Evolutionary conservation across 23 tunicate genomes (phyloP).

Genomic region (Halocynthia aurantium): DNA sequence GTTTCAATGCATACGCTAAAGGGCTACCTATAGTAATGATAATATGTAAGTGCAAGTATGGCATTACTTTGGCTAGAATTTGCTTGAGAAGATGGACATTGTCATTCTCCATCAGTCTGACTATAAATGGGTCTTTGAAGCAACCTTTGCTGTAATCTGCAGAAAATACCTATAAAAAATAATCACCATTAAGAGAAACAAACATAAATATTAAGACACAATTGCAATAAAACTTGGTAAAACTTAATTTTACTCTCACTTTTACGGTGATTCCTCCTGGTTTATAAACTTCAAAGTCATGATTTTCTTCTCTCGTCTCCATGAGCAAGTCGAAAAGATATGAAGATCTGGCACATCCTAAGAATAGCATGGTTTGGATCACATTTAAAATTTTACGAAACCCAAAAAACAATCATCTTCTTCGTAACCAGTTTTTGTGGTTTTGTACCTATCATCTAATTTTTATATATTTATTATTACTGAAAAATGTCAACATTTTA

Average conservation of each 20-base stretch:
- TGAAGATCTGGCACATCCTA: constrained; percentile 54
- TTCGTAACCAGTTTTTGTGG: background rate
- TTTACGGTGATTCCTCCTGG: constrained; percentile 66
- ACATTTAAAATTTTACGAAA: background rate
- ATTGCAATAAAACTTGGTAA: too few relatives aligned
- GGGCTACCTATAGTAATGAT: too few relatives aligned
- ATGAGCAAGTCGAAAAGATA: constrained; percentile 64
- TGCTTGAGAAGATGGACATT: constrained; percentile 22
- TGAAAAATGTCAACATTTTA: too few relatives aligned
- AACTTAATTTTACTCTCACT: constrained; percentile 17
- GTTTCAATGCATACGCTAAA: too few relatives aligned
- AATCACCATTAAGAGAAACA: too few relatives aligned
- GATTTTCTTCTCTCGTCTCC: constrained; percentile 59
- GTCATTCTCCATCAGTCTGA: constrained; percentile 17
- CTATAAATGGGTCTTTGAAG: constrained; percentile 3
- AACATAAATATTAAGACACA: too few relatives aligned
- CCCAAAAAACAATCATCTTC: background rate
- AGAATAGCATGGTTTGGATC: too few relatives aligned
- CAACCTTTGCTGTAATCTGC: constrained; percentile 20
- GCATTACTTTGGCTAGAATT: constrained; percentile 12
- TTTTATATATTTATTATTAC: too few relatives aligned
- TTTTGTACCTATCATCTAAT: background rate
- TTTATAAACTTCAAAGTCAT: constrained; percentile 52
- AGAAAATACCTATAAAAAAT: constrained; percentile 7
- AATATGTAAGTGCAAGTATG: too few relatives aligned